Evolutionary conservation across 2,888 invertebrate species (phyloP), one percentile per base, ranked within the genome.

Genomic region (Idaea dimidiata): DNA sequence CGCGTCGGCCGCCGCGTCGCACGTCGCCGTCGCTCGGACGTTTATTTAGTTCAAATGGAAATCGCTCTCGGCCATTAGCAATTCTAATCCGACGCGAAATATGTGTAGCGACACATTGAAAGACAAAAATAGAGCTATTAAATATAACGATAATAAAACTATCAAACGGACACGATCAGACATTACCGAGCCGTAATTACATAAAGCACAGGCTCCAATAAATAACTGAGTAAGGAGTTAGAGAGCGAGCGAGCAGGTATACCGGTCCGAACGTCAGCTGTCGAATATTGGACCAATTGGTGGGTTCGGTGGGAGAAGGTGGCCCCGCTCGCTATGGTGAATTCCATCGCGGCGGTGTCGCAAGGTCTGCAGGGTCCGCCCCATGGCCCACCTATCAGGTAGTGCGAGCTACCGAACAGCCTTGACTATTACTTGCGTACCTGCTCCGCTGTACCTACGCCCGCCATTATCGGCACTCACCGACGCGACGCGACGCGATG

Each of bases 231-330:
- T 58, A 64, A 62, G 62, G 60, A 63, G 55, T 54, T n/a, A 57
- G 65, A 64, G 59, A 64, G 61, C 59, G 59, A 17, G 43, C 59
- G 54, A 53, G 62, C 58, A 57, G 61, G 63, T 65, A 78, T 79
- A 83, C 78, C 78, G 80, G 79, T 74, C 72, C 82, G 88, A 91
- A 89, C 79, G 90, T 91, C 89, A 91, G 64, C 82, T 91, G 91
- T 91, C 91, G 85, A 78, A 85, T 83, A 78, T 81, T 77, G 82
- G 77, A 84, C 91, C 89, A 90, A 91, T 91, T 90, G 91, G 86
- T 74, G 84, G 84, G 83, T 88, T 84, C 79, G 79, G 72, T 75
- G 70, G 66, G 75, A 76, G 81, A 82, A 82, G 84, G 65, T 78
- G 85, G 86, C 88, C 79, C 88, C 88, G 85, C 88, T 87, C 88